Percentiles rank a stretch among this genome's conserved stretches.
These are phyloP conservation scores for Silurus aristotelis DNA, from an alignment of 2,797 vertebrate species.

Conservation along the genomic window DNA sequence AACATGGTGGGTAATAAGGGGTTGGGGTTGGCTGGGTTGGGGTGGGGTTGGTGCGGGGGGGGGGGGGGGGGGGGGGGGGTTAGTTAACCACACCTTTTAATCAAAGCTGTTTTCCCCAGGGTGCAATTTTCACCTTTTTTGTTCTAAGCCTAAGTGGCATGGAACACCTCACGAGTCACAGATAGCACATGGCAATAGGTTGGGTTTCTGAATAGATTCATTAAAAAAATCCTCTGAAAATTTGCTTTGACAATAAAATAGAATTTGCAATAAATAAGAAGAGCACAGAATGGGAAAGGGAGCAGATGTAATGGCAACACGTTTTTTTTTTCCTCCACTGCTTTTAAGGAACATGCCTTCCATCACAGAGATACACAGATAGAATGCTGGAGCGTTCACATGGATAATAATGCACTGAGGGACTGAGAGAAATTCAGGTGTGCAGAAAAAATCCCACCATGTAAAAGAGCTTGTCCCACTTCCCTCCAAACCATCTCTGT, in stretches of 20 bases:
- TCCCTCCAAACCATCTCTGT: background rate
- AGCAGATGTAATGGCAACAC: constrained; percentile 54
- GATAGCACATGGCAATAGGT: constrained; percentile 55
- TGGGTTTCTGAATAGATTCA: constrained; percentile 31
- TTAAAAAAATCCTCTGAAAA: constrained; percentile 11
- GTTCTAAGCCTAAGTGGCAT: constrained; percentile 62
- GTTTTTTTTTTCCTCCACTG: constrained; percentile 12
- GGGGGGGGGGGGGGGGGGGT: constrained; percentile 33
- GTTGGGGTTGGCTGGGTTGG: constrained; percentile 32
- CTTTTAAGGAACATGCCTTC: constrained; percentile 54
- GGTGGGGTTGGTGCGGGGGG: constrained; percentile 34
- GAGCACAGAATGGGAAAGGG: constrained; percentile 19
- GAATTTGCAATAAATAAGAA: constrained; percentile 44
- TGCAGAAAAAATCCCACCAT: constrained; percentile 34
- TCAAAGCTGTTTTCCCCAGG: constrained; percentile 66
- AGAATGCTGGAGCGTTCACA: constrained; percentile 30
- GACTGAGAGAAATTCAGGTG: constrained; percentile 51
- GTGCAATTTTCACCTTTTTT: constrained; percentile 69
- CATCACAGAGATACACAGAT: constrained; percentile 48
- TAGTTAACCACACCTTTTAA: constrained; percentile 64
- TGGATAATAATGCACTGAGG: constrained; percentile 54
- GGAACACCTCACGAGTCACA: constrained; percentile 58
- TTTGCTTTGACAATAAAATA: constrained; percentile 17
- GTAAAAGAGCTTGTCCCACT: background rate
- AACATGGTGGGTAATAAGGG: constrained; percentile 42